Evolutionary conservation across 53 echinoderm and acorn worm genomes (phyloP).

Genomic region (Holothuria leucospilota): DNA sequence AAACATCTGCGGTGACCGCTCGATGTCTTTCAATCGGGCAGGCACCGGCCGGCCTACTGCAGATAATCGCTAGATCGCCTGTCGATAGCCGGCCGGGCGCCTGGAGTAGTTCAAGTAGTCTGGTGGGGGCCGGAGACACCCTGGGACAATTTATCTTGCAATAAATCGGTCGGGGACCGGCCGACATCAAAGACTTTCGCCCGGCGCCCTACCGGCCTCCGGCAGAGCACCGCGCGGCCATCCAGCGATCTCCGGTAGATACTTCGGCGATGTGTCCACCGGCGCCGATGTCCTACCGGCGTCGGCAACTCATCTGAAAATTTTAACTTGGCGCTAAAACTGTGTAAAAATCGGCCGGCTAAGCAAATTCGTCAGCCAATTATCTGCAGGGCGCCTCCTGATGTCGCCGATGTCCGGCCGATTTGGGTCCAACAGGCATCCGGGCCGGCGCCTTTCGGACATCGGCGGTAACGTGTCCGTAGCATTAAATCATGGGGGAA

Average conservation of each 20-base stretch:
- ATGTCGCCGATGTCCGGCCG: too few species aligned
- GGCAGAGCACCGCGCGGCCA: not conserved
- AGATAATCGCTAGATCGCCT: not conserved
- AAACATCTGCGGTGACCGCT: not conserved
- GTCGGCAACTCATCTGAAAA: not conserved
- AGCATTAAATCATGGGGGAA: too few species aligned
- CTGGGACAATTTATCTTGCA: not conserved
- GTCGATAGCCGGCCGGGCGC: not conserved
- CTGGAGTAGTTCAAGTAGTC: constrained; percentile 5
- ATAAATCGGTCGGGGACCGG: not conserved
- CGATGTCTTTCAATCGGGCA: not conserved
- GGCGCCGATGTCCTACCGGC: not conserved
- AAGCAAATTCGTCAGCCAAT: too few species aligned
- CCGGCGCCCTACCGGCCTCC: constrained; percentile 9
- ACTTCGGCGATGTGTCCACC: constrained; percentile 8
- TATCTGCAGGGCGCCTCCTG: too few species aligned
- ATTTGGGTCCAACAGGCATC: too few species aligned
- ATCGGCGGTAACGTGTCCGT: too few species aligned
- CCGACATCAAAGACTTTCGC: not conserved
- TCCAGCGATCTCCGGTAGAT: not conserved
- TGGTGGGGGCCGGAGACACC: not conserved
- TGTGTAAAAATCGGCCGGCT: too few species aligned
- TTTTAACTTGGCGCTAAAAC: too few species aligned
- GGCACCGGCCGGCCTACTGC: not conserved
- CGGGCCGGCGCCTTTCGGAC: too few species aligned